Evolutionary conservation across 2,113 vertebrate genomes (phyloP), one percentile per base, ranked within the genome.

Genomic region (Brienomyrus brachyistius): DNA sequence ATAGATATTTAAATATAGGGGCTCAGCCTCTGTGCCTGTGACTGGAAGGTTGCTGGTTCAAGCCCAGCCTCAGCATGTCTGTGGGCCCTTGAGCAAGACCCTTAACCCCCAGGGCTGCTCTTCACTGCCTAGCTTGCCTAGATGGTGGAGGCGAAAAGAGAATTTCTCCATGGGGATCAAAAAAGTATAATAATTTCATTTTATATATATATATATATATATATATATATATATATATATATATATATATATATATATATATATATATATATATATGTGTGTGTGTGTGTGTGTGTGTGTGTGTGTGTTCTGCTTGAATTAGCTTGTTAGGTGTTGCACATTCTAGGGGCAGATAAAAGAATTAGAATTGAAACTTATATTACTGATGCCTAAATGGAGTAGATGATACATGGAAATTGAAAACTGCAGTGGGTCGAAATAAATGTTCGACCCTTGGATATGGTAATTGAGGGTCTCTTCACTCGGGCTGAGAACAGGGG

Each of bases 401-500:
- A 47, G n/a, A 45, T 40, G 23, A 70, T 66, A 56, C 40, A 88
- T 27, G 21, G 17, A 23, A 88, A 88, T 15, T 77, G 48, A 52
- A 74, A 77, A 51, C 62, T 51, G 43, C 11, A 77, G 87, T 27
- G 87, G 45, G 43, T 48, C 9, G 17, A 45, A 70, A 70, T 88
- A 23, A 40, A 70, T n/a, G 23, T 23, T 23, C 2, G 45, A n/a
- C 56, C 11, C 87, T 88, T 48, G 62, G 19, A 45, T 48, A 51
- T 88, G 88, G 66, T 88, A 88, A 88, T 51, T 51, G 47, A 31
- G 13, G 45, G 59, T 31, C 23, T 88, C 66, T 85, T 85, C 47
- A 85, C 45, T 50, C 23, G 50, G 87, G 7, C 15, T 50, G 31
- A 77, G 62, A 45, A 77, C 40, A 80, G 48, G 45, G 59, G 66